Conservation (phyloP, 2,113 vertebrate species). For the Shinisaurus crocodilurus region DNA sequence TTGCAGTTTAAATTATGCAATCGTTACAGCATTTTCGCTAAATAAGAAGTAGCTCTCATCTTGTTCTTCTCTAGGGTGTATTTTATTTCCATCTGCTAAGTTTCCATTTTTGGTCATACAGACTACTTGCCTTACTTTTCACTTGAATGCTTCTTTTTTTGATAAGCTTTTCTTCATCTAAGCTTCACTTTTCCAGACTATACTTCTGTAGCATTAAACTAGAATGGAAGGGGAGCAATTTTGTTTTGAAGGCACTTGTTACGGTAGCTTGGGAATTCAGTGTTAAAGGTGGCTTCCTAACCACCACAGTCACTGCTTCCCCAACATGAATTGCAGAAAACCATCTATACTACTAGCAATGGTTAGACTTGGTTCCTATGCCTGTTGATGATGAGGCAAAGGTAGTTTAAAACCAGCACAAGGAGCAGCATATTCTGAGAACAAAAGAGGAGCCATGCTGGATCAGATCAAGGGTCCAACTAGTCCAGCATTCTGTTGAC, state of each 20-base stretch:
- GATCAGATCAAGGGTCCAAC: too few species aligned
- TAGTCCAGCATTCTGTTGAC: too few species aligned
- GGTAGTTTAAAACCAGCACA: background rate
- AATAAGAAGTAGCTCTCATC: constrained; percentile 29
- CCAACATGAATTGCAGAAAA: background rate
- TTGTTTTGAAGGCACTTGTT: background rate
- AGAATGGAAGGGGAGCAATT: background rate
- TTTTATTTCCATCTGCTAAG: constrained; percentile 52
- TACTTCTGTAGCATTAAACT: constrained; percentile 2
- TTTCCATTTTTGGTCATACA: constrained; percentile 7
- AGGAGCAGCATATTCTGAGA: background rate
- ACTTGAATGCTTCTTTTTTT: constrained; percentile 14
- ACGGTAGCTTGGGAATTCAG: background rate
- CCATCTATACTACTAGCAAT: background rate
- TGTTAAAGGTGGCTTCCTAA: background rate
- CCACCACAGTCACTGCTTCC: background rate
- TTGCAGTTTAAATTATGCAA: constrained; percentile 12
- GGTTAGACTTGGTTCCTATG: too few species aligned
- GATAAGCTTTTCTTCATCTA: constrained; percentile 5
- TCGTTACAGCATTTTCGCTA: constrained; percentile 20
- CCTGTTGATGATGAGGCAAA: background rate
- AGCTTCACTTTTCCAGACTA: background rate
- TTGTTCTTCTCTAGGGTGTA: constrained; percentile 16
- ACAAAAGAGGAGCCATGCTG: too few species aligned
- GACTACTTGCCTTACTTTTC: constrained; percentile 14